phyloP scores from a whole-genome alignment of 2,888 invertebrate species.

The Callosobruchus maculatus region DNA sequence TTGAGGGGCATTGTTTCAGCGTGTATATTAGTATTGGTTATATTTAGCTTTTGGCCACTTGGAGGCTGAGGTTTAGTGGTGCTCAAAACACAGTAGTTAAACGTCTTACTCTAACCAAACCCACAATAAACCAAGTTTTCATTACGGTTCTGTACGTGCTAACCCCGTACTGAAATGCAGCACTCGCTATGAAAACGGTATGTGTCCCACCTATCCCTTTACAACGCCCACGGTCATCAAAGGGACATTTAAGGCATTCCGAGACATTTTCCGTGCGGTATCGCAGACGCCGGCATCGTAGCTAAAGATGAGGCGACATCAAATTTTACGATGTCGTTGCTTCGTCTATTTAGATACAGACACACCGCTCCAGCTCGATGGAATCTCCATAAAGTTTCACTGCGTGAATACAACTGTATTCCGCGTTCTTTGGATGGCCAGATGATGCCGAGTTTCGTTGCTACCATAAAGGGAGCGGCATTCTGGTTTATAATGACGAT shows the following conservation, averaged over 20 bases:
- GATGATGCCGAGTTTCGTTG: too few relatives aligned
- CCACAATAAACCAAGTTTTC: too few relatives aligned
- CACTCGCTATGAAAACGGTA: background rate
- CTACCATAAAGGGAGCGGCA: background rate
- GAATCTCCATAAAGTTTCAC: background rate
- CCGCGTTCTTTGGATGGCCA: background rate
- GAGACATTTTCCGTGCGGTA: background rate
- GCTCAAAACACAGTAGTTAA: too few relatives aligned
- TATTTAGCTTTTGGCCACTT: too few relatives aligned
- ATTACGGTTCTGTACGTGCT: too few relatives aligned
- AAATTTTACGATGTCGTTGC: slow-evolving; percentile 30
- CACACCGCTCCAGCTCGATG: background rate
- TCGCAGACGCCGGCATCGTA: slow-evolving; percentile 12
- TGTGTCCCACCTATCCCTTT: background rate
- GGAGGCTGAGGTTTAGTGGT: too few relatives aligned
- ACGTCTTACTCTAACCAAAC: too few relatives aligned
- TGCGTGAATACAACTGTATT: background rate
- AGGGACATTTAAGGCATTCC: background rate
- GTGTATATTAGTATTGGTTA: too few relatives aligned
- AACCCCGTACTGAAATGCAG: background rate
- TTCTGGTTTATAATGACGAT: background rate
- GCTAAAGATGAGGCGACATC: slow-evolving; percentile 23
- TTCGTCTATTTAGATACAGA: slow-evolving; percentile 27
- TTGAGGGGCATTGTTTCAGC: too few relatives aligned
- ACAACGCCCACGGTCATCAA: background rate